Base-by-base conservation (phyloP, 2,113 vertebrate species). In the Gobius niger region DNA sequence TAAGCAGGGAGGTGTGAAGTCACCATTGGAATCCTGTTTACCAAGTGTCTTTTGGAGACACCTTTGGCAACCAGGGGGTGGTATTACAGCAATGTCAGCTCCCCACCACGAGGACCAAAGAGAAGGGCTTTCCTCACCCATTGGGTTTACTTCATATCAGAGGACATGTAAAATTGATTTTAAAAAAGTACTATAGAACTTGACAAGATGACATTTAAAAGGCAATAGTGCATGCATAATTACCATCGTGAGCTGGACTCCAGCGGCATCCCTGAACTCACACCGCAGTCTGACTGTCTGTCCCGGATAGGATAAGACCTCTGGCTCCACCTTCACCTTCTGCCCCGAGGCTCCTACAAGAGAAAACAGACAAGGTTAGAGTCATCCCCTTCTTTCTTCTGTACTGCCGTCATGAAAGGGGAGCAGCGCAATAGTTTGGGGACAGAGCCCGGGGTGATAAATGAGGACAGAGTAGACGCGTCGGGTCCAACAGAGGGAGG, bases 301-400 rank as follows among this genome's bases (percentile, higher is more conserved):
- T 10, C 95, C 94, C 1, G 94, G 90, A 68, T 77, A 90, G 0
- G 94, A 95, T 1, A 53, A 77, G 34, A 95, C 89, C 75, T 94
- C 93, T 0, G 87, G 65, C 3, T 87, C 87, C 52, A 94, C 93
- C 69, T 85, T 91, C 78, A 94, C 91, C 15, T 73, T 75, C 82
- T 94, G 92, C 74, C 91, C 90, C 4, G 62, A 54, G 0, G 42
- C 75, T 41, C 84, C 93, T 93, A 47, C n/a, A 59, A 51, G 67
- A 61, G 72, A 9, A 82, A 53, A 81, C 50, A 72, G 46, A 68
- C n/a, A 44, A 1, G 47, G 75, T 82, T 72, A 78, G 63, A 54
- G 34, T 53, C 5, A 11, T 42, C 8, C 9, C 51, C 63, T 70
- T 57, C 68, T 46, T 65, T 44, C 12, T 63, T 34, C 44, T 47